A percentile compares a stretch with the other conserved stretches of the same genome.
These are phyloP conservation scores for Odontamblyopus lacepedii DNA, from an alignment of 2,797 vertebrate genomes.

Conservation along the genomic window DNA sequence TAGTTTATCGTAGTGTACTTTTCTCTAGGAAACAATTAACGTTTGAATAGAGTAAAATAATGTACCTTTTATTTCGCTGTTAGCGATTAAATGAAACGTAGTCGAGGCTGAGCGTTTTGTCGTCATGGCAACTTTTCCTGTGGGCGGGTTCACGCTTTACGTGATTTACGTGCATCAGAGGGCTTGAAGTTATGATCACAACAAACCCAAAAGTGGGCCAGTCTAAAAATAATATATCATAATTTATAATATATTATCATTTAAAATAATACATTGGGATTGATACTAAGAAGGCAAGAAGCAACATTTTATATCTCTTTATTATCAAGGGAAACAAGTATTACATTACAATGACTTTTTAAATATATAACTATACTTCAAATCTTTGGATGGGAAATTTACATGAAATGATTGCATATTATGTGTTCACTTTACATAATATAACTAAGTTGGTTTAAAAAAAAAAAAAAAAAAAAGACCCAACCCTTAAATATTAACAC, in stretches of 20 bases:
- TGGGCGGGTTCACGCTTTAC: not conserved
- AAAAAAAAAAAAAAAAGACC: constrained; percentile 58
- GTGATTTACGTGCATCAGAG: not conserved
- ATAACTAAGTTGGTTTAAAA: constrained; percentile 52
- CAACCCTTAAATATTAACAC: constrained; percentile 27
- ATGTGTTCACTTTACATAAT: constrained; percentile 74
- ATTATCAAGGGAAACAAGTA: constrained; percentile 84
- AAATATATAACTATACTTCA: constrained; percentile 76
- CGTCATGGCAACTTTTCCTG: constrained; percentile 49
- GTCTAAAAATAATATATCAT: too few species aligned
- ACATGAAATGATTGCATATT: constrained; percentile 92
- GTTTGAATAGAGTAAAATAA: not conserved
- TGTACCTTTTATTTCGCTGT: not conserved
- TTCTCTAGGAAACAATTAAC: not conserved
- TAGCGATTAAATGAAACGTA: not conserved
- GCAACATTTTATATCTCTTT: constrained; percentile 75
- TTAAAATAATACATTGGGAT: not conserved
- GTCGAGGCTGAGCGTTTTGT: constrained; percentile 41
- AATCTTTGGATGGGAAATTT: constrained; percentile 83
- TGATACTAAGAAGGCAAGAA: not conserved
- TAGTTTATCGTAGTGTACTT: not conserved
- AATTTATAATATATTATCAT: not conserved
- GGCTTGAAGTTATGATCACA: too few species aligned
- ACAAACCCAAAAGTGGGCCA: too few species aligned
- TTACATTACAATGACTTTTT: constrained; percentile 81